phyloP scores from a whole-genome alignment of 2,888 invertebrate genomes.

The Conistra vaccinii region DNA sequence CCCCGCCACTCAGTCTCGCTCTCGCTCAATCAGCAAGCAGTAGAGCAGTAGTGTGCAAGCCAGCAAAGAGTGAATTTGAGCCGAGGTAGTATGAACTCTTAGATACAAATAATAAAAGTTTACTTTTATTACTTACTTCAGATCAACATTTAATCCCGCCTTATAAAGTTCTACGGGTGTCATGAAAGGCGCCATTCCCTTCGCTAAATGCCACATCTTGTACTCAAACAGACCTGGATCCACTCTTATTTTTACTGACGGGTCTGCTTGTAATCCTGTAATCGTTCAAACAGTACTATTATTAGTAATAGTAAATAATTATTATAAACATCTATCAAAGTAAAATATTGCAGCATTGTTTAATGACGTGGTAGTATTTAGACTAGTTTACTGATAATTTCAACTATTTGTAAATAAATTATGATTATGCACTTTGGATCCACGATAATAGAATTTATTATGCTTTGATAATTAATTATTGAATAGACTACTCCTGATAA shows the following conservation, averaged over 20 bases:
- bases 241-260: slow-evolving; percentile 93
- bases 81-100: neutral
- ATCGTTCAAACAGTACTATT: slow-evolving; percentile 12
- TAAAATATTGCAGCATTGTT: slow-evolving; percentile 9
- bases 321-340: neutral
- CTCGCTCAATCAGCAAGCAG: no score
- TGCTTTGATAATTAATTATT: slow-evolving; percentile 10
- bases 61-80: no score
- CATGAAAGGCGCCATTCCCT: slow-evolving; percentile 95
- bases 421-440: neutral
- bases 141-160: slow-evolving; percentile 94
- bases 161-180: slow-evolving; percentile 92
- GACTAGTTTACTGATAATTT: slow-evolving; percentile 6
- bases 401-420: slow-evolving; percentile 6
- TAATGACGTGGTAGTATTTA: neutral
- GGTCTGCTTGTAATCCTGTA: slow-evolving; percentile 89
- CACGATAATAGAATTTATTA: neutral
- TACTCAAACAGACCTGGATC: slow-evolving; percentile 99
- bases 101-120: neutral
- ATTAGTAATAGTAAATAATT: neutral
- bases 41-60: no score
- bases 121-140: slow-evolving; percentile 89
- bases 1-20: no score
- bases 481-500: slow-evolving; percentile 1
- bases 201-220: slow-evolving; percentile 96